Evolutionary conservation across 2,113 vertebrate species (phyloP).

Genomic region (Dolichotis patagonum): DNA sequence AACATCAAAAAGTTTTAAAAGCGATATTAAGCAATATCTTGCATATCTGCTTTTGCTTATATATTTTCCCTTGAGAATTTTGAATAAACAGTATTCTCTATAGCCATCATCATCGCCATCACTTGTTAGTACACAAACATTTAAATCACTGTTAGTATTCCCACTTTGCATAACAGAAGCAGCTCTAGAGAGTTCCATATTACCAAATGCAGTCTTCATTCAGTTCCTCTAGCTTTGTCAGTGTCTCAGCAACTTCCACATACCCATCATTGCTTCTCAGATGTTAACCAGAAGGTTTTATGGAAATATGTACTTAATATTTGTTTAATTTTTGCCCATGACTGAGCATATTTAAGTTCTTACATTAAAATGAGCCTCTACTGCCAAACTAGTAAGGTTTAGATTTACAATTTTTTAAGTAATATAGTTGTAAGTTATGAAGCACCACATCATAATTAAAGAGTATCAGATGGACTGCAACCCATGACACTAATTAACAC

Average conservation of each 20-base stretch:
- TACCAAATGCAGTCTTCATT: background rate
- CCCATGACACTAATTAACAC: conserved; percentile 64
- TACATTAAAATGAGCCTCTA: conserved; percentile 31
- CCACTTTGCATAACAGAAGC: background rate
- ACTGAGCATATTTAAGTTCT: conserved; percentile 21
- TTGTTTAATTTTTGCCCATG: conserved; percentile 44
- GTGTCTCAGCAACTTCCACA: background rate
- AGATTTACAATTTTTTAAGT: conserved; percentile 54
- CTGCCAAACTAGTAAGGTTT: conserved; percentile 46
- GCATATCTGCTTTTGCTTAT: background rate
- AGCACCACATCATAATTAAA: conserved; percentile 55
- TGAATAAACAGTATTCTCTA: background rate
- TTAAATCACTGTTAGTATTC: background rate
- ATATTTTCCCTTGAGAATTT: background rate
- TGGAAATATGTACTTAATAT: conserved; percentile 59
- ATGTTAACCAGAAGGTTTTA: conserved; percentile 59
- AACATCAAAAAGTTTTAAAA: background rate
- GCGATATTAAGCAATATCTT: background rate
- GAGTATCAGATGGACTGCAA: conserved; percentile 6
- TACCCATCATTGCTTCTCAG: background rate
- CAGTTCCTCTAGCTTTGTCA: background rate
- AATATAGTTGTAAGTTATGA: conserved; percentile 40
- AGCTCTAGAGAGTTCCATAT: background rate
- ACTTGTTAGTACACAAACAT: background rate
- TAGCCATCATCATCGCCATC: too few species aligned